Evolutionary conservation across 2,797 vertebrate genomes (phyloP).

Genomic region (Hypotaenidia philippensis): DNA sequence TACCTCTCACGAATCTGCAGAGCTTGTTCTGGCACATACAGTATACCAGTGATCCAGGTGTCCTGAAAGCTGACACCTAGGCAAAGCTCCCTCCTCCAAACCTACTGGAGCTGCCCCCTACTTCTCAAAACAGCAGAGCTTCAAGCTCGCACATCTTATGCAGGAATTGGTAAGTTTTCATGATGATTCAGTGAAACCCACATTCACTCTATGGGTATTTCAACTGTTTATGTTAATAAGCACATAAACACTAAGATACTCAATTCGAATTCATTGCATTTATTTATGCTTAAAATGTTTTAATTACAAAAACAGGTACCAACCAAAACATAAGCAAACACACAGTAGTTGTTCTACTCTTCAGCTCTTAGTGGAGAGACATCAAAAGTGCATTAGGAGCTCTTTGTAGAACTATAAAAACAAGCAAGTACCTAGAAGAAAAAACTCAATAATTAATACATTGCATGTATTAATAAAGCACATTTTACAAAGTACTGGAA

Average conservation of each 20-base stretch:
- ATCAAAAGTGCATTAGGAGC: background rate
- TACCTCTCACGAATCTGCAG: background rate
- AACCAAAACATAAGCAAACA: background rate
- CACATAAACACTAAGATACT: background rate
- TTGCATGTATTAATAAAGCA: background rate
- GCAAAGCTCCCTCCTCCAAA: background rate
- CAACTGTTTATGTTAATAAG: background rate
- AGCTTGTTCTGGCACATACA: background rate
- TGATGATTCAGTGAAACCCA: background rate
- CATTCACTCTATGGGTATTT: background rate
- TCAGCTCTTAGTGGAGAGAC: background rate
- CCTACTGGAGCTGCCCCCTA: background rate
- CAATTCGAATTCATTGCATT: background rate
- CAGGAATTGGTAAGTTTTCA: background rate
- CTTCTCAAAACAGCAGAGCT: background rate
- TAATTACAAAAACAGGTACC: background rate
- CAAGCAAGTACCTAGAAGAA: background rate
- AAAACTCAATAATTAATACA: background rate
- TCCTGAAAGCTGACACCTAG: background rate
- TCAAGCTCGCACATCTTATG: background rate
- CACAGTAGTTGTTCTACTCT: background rate
- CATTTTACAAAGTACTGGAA: background rate
- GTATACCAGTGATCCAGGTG: rapidly evolving
- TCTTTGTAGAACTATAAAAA: background rate
- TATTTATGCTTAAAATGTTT: background rate